Conservation (phyloP, 2,888 invertebrate species). For the Heliconius aoede region DNA sequence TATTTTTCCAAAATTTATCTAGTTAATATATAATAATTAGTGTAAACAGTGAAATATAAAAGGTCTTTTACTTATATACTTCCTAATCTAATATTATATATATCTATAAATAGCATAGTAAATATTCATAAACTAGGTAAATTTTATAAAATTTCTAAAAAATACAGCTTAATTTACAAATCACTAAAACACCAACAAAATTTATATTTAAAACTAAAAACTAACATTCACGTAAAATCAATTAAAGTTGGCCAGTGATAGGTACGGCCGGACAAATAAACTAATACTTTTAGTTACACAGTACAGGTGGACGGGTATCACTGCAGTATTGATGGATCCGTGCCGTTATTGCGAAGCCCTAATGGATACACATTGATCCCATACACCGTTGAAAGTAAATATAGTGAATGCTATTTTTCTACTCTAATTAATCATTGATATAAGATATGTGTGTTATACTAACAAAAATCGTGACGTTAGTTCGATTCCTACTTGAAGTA, state of each 20-base stretch:
- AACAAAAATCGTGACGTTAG: no score
- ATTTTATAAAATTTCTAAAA: neutral
- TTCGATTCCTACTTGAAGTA: no score
- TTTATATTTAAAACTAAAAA: neutral
- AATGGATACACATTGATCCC: conserved; percentile 15
- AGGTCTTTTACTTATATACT: no score
- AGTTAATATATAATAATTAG: no score
- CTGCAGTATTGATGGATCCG: conserved; percentile 23
- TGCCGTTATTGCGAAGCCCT: conserved; percentile 6
- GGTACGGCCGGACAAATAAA: neutral
- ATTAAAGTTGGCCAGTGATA: neutral
- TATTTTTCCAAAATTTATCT: neutral
- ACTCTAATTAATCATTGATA: conserved; percentile 1
- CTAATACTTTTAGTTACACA: conserved; percentile 14
- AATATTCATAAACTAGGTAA: neutral
- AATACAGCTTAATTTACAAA: neutral
- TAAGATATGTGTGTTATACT: neutral
- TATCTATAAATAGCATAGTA: no score
- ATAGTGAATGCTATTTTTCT: neutral
- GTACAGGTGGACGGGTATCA: conserved; percentile 23
- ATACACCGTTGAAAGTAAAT: neutral
- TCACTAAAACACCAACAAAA: no score
- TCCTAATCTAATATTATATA: no score
- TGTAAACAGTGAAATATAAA: no score
- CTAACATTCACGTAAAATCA: neutral